Conservation (phyloP, 2,113 vertebrate genomes). For the Myiopsitta monachus region DNA sequence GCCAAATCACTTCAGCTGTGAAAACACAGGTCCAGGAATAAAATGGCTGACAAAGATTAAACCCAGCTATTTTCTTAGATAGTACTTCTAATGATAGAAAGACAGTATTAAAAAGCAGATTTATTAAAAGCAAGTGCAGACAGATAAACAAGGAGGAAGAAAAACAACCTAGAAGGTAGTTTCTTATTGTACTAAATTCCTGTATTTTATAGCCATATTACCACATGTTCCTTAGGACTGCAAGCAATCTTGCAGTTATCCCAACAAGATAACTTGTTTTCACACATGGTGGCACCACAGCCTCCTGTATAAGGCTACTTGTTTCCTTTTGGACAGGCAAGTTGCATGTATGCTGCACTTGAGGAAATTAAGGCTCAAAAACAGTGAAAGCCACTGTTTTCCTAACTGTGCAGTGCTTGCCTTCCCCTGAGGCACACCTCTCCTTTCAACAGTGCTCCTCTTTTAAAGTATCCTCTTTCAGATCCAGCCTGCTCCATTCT, state of each 20-base stretch:
- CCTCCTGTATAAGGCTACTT: background rate
- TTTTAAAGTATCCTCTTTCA: background rate
- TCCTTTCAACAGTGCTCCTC: background rate
- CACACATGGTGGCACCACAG: conserved; percentile 28
- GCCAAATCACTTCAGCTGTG: background rate
- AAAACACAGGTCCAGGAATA: background rate
- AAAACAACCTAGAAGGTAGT: background rate
- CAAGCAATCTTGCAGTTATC: background rate
- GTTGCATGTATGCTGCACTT: background rate
- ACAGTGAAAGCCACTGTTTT: background rate
- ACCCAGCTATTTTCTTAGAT: background rate
- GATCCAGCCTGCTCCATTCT: background rate
- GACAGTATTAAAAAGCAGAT: background rate
- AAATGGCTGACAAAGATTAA: background rate
- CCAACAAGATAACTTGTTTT: background rate
- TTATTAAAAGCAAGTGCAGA: background rate
- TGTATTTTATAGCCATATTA: background rate
- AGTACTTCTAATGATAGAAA: background rate
- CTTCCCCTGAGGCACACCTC: background rate
- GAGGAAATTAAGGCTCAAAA: background rate
- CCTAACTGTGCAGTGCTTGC: background rate
- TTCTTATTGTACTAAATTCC: background rate
- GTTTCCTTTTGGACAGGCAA: background rate
- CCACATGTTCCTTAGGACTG: background rate
- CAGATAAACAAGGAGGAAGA: background rate